Evolutionary conservation across 2,113 vertebrate species (phyloP).

Genomic region (Lycaon pictus): DNA sequence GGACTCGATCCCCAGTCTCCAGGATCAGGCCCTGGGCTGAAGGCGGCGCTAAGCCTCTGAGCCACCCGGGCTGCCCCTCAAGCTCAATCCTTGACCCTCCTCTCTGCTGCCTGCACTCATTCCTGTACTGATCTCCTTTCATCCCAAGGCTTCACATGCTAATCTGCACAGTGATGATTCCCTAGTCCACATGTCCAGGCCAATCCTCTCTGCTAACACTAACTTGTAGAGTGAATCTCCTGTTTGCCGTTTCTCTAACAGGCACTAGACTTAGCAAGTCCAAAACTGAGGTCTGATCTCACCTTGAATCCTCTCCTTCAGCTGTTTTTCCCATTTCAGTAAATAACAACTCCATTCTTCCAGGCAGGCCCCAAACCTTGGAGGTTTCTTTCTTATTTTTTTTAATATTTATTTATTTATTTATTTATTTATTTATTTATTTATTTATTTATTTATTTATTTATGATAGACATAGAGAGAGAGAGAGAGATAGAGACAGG

Average conservation of each 20-base stretch:
- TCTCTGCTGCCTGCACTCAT: background rate
- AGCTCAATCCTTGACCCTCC: background rate
- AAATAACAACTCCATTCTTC: conserved; percentile 32
- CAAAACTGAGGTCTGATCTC: background rate
- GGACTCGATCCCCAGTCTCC: too few relatives aligned
- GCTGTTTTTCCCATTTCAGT: background rate
- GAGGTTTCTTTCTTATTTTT: background rate
- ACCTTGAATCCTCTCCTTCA: background rate
- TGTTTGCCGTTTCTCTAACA: background rate
- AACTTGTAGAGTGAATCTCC: background rate
- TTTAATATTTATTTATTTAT: too few relatives aligned
- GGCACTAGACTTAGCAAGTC: background rate
- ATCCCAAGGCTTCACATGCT: background rate
- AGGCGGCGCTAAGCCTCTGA: too few relatives aligned
- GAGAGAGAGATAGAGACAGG: too few relatives aligned
- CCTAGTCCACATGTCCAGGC: background rate
- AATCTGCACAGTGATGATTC: background rate
- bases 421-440: too few relatives aligned
- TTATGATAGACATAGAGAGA: too few relatives aligned
- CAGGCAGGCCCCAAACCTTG: background rate
- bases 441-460: too few relatives aligned
- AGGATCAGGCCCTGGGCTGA: too few relatives aligned
- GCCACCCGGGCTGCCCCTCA: background rate
- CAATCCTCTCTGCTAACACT: background rate
- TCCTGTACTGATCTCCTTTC: background rate